Conservation (phyloP, 2,888 invertebrate genomes). For the Calameuta idolon region DNA sequence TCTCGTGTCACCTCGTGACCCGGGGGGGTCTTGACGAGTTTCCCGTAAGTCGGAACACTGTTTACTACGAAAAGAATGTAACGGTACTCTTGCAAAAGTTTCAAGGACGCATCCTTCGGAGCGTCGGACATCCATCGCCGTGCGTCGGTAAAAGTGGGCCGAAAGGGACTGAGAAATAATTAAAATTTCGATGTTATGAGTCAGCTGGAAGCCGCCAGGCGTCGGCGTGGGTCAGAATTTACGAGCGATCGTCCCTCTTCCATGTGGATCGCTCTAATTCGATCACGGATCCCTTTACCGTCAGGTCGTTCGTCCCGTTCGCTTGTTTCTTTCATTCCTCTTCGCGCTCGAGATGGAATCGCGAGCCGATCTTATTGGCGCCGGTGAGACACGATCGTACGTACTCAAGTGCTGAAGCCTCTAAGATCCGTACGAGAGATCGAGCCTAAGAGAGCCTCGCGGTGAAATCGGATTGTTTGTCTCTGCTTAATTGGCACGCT, state of each 20-base stretch:
- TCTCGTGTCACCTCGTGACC: slow-evolving; percentile 3
- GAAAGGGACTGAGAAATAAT: background rate
- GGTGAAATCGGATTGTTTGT: slow-evolving; percentile 10
- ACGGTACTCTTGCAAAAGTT: background rate
- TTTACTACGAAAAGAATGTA: background rate
- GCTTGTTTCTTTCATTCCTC: too few relatives aligned
- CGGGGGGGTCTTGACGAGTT: background rate
- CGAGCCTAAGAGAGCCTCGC: background rate
- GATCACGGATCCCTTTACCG: background rate
- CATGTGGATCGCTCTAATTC: background rate
- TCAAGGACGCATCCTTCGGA: background rate
- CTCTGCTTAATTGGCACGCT: slow-evolving; percentile 49
- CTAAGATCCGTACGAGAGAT: background rate
- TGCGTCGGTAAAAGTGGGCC: background rate
- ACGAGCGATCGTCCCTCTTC: background rate
- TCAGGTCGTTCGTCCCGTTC: background rate
- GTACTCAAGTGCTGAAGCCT: background rate
- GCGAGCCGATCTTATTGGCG: background rate
- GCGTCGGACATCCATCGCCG: background rate
- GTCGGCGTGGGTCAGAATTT: background rate
- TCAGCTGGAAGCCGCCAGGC: background rate
- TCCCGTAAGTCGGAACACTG: background rate
- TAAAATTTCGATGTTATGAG: background rate
- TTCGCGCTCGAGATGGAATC: background rate
- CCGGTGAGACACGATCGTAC: background rate